Evolutionary conservation across 2,113 vertebrate species (phyloP), one percentile per base, ranked within the genome.

Genomic region (Myotis lucifugus): DNA sequence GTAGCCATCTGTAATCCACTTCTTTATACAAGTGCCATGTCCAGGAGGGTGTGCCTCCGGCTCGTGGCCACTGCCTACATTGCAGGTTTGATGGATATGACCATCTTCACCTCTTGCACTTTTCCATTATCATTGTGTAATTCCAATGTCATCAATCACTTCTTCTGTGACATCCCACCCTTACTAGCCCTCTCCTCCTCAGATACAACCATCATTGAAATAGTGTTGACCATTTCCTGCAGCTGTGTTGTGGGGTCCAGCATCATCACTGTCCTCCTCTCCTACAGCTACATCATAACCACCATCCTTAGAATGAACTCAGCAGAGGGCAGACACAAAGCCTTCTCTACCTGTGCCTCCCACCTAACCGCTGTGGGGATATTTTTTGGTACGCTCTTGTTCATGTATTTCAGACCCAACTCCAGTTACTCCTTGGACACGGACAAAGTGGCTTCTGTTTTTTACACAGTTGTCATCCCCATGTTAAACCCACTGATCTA

Each of bases 401-500:
- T 97, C 42, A 96, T 95, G 85, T 96, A 97, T 61, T 93, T 97
- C 52, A 32, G 86, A 48, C 97, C 96, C 32, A 97, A 73, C 0
- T 95, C 96, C 0, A 97, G 86, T 79, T 97, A 86, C 9, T 96
- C 87, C 0, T 79, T 90, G 85, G 95, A 95, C 66, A 91, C 46
- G 0, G 94, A 97, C 14, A 97, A 97, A 85, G 66, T 95, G 27
- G 42, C 94, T 10, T 98, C 97, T 46, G 85, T 96, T 5, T 97
- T 98, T 64, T 98, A 97, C 59, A 97, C 93, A 3, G 52, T 96
- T 12, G 54, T 97, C 66, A 97, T 97, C 23, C 97, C 96, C 15
- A 96, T 97, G 96, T 56, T 98, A 88, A 98, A 97, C 74, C 97
- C 93, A 27, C 37, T 97, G 2, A 98, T 98, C 86, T 98, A 97